A percentile compares a stretch with the other conserved stretches of the same genome.
Evolutionary conservation across 2,797 vertebrate genomes (phyloP).

Genomic region (Buceros bicornis): DNA sequence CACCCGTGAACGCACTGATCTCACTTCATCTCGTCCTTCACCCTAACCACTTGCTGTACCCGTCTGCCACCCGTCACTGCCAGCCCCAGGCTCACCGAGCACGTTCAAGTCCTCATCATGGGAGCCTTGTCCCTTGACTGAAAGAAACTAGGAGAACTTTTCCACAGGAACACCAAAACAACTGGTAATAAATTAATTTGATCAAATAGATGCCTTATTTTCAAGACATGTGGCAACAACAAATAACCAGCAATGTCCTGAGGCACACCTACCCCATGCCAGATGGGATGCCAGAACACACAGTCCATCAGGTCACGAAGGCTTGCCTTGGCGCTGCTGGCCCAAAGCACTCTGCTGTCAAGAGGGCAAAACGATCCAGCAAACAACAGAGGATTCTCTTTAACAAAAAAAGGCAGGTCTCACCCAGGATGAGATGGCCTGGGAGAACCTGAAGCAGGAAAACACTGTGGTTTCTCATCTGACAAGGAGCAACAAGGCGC

Average conservation of each 20-base stretch:
- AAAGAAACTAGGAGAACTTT: background rate
- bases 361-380: background rate
- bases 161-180: fast-evolving
- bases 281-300: background rate
- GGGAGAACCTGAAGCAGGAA: background rate
- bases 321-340: background rate
- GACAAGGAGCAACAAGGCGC: background rate
- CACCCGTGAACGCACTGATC: fast-evolving
- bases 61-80: background rate
- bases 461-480: no score
- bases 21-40: background rate
- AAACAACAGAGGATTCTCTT: background rate
- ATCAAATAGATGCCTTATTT: background rate
- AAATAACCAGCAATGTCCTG: background rate
- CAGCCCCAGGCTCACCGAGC: background rate
- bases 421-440: background rate
- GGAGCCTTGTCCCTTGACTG: background rate
- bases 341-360: background rate
- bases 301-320: background rate
- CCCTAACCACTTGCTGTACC: fast-evolving
- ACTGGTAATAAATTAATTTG: background rate
- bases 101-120: fast-evolving
- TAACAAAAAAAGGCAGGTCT: background rate
- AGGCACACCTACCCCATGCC: background rate
- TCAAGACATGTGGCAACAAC: background rate